These are phyloP conservation scores for Hylyphantes graminicola DNA, from an alignment of 1,140 invertebrate species.

Conservation along the genomic window DNA sequence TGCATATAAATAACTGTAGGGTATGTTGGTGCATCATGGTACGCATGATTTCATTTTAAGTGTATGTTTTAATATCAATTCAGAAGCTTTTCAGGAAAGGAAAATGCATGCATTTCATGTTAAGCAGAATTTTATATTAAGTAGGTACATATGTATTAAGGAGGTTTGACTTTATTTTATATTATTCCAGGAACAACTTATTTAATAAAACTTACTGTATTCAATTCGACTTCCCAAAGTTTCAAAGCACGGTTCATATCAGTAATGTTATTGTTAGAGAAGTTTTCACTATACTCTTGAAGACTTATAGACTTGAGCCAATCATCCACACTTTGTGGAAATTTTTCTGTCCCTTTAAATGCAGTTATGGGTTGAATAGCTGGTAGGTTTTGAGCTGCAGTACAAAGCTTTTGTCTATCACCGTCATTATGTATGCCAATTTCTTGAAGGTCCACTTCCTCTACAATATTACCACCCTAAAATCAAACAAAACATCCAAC, in stretches of 20 bases:
- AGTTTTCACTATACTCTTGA: slow-evolving; percentile 75
- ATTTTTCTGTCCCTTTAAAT: slow-evolving; percentile 24
- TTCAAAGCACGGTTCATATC: slow-evolving; percentile 88
- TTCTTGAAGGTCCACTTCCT: slow-evolving; percentile 83
- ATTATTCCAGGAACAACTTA: no score
- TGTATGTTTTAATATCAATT: background rate
- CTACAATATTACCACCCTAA: slow-evolving; percentile 79
- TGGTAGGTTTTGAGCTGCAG: slow-evolving; percentile 65
- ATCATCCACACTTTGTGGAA: slow-evolving; percentile 73
- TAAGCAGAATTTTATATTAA: no score
- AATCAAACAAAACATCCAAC: background rate
- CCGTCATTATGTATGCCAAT: slow-evolving; percentile 84
- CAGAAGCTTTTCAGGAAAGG: background rate
- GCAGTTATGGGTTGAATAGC: slow-evolving; percentile 65
- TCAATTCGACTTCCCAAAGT: slow-evolving; percentile 94
- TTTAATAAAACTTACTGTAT: slow-evolving; percentile 74
- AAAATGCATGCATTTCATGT: no score
- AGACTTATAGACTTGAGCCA: slow-evolving; percentile 83
- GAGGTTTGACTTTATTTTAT: no score
- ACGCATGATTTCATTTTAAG: no score
- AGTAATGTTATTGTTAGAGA: slow-evolving; percentile 88
- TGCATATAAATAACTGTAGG: no score
- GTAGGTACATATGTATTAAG: no score
- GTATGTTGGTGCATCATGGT: no score
- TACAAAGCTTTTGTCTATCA: slow-evolving; percentile 78